Conservation (phyloP, 37 sponge, comb jelly and placozoan genomes). For the Lycopodina hypogea region DNA sequence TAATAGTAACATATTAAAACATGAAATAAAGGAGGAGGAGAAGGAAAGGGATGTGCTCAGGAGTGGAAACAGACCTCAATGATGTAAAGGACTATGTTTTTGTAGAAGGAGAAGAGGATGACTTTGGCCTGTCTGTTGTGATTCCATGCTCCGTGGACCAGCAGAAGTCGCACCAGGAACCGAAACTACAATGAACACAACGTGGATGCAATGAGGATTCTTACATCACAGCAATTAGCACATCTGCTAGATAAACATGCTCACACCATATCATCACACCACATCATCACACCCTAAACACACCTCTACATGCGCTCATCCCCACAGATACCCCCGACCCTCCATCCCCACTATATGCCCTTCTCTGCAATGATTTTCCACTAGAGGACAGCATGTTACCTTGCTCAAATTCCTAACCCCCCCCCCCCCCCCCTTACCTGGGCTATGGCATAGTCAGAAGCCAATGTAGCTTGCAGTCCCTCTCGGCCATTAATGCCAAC, state of each 20-base stretch:
- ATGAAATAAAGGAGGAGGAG: neutral
- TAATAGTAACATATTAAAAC: neutral
- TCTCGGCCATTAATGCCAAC: conserved; percentile 86
- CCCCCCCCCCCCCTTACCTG: conserved; percentile 41
- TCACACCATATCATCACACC: neutral
- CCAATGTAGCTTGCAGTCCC: conserved; percentile 82
- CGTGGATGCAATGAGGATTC: neutral
- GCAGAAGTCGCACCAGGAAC: conserved; percentile 73
- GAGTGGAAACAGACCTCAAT: conserved; percentile 53
- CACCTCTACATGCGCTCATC: neutral
- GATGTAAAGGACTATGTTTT: conserved; percentile 84
- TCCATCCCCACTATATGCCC: neutral
- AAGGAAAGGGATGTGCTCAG: neutral
- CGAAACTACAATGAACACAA: conserved; percentile 50
- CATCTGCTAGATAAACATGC: too few species aligned
- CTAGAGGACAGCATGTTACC: too few species aligned
- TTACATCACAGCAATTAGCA: neutral
- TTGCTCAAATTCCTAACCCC: too few species aligned
- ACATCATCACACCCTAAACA: neutral
- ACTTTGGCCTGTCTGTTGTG: conserved; percentile 72
- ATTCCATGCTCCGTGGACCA: conserved; percentile 93
- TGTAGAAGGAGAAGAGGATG: conserved; percentile 91
- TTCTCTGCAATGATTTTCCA: too few species aligned
- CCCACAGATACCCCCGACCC: neutral
- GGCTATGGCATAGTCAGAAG: conserved; percentile 84